Percentiles rank a stretch among this genome's conserved stretches.
Conservation (phyloP, 1,140 invertebrate species). For the Arctopsyche grandis region DNA sequence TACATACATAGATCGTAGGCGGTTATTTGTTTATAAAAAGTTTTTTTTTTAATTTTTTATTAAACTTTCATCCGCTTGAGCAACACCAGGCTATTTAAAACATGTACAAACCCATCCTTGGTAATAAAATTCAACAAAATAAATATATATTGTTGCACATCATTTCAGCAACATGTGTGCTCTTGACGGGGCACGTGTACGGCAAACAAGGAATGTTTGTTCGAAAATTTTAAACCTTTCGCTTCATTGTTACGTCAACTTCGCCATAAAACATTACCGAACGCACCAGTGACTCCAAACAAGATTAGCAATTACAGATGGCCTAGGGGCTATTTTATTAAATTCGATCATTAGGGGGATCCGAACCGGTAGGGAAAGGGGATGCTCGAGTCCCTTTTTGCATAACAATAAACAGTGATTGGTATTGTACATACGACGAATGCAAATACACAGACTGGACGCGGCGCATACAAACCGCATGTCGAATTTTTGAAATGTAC, state of each 20-base stretch:
- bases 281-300: neutral
- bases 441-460: neutral
- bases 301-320: neutral
- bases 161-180: neutral
- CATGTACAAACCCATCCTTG: too few species aligned
- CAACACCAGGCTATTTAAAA: too few species aligned
- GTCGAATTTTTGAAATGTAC: neutral
- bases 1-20: too few species aligned
- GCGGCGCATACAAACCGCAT: neutral
- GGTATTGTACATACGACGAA: conserved; percentile 1
- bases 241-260: neutral
- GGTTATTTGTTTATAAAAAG: too few species aligned
- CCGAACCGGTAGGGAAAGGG: neutral
- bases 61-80: too few species aligned
- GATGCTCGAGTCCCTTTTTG: neutral
- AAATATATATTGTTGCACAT: too few species aligned
- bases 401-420: conserved; percentile 19
- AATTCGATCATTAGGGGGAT: neutral
- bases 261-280: neutral
- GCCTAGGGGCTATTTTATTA: neutral
- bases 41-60: too few species aligned
- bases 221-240: neutral
- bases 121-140: too few species aligned
- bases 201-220: neutral
- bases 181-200: neutral